A percentile compares a stretch with the other conserved stretches of the same genome.
Evolutionary conservation across 2,113 vertebrate species (phyloP).

Genomic region (Paradoxurus hermaphroditus): DNA sequence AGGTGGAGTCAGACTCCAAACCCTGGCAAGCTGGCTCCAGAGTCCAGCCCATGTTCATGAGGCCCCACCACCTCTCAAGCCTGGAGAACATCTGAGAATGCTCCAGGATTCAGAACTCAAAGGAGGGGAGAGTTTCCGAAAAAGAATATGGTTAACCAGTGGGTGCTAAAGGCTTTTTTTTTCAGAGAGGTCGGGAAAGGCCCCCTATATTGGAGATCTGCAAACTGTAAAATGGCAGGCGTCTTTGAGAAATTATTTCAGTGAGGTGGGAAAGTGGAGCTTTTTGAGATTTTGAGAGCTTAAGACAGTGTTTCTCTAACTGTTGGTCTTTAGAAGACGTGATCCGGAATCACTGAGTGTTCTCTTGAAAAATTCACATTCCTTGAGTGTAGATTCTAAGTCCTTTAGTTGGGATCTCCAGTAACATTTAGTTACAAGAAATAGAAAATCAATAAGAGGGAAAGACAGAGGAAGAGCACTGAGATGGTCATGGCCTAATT

Average conservation of each 20-base stretch:
- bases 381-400: neutral
- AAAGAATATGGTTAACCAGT: neutral
- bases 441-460: neutral
- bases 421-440: neutral
- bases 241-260: neutral
- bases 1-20: neutral
- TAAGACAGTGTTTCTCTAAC: neutral
- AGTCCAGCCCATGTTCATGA: neutral
- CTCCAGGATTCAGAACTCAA: neutral
- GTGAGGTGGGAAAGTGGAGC: neutral
- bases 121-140: neutral
- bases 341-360: neutral
- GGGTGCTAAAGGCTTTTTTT: neutral
- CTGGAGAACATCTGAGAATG: neutral
- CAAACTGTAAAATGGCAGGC: neutral
- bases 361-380: neutral
- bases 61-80: neutral
- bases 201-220: neutral
- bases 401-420: neutral
- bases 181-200: neutral
- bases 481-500: neutral
- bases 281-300: neutral
- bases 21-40: neutral
- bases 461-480: neutral
- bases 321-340: neutral